Evolutionary conservation across 2,113 vertebrate species (phyloP).

Genomic region (Rynchops niger): DNA sequence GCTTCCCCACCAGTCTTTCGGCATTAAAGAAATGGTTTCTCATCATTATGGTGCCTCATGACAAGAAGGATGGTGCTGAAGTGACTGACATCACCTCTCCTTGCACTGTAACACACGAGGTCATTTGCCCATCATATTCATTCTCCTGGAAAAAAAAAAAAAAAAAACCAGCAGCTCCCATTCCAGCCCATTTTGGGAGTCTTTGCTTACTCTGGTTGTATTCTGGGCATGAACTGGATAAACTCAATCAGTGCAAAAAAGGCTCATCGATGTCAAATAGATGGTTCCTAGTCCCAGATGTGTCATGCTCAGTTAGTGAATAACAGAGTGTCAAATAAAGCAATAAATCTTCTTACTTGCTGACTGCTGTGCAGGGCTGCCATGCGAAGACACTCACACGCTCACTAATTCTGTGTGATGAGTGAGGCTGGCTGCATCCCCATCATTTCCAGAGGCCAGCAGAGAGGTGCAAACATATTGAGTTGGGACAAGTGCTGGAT

Average conservation of each 20-base stretch:
- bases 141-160: not conserved
- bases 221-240: conserved; percentile 51
- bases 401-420: conserved; percentile 78
- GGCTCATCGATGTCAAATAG: conserved; percentile 76
- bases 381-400: conserved; percentile 27
- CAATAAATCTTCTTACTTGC: conserved; percentile 90
- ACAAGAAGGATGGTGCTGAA: conserved; percentile 14
- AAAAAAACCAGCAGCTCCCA: not conserved
- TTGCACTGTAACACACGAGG: not conserved
- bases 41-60: conserved; percentile 32
- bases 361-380: conserved; percentile 75
- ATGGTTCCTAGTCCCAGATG: conserved; percentile 80
- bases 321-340: conserved; percentile 81
- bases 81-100: conserved; percentile 12
- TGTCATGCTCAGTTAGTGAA: conserved; percentile 82
- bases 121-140: not conserved
- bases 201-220: not conserved
- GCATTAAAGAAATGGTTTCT: conserved; percentile 71
- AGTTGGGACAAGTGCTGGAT: conserved; percentile 42
- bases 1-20: conserved; percentile 46
- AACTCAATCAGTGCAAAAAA: conserved; percentile 63
- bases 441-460: conserved; percentile 47
- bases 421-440: conserved; percentile 68
- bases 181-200: not conserved
- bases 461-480: conserved; percentile 69